Percentiles rank a stretch among this genome's conserved stretches.
These are phyloP conservation scores for Drosophila prostipennis DNA, from an alignment of 2,888 invertebrate genomes.

Conservation along the genomic window DNA sequence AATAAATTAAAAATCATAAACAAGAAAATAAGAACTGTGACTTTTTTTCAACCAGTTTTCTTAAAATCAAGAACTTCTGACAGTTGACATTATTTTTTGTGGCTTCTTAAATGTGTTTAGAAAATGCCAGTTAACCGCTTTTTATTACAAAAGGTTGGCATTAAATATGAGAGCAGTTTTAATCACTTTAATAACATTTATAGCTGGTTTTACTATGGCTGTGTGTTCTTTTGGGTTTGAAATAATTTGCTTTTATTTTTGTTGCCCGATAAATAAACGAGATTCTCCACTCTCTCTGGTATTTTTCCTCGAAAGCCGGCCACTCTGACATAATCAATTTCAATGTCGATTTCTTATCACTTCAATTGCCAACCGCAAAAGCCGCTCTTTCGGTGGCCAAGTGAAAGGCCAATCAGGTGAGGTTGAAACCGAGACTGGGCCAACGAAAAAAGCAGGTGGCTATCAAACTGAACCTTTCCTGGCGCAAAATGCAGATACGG, in stretches of 20 bases:
- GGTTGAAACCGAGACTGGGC: slow-evolving; percentile 14
- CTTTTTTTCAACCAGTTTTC: no score
- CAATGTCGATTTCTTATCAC: slow-evolving; percentile 44
- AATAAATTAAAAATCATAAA: no score
- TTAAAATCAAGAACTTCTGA: no score
- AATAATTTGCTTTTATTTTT: no score
- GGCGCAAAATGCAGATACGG: slow-evolving; percentile 12
- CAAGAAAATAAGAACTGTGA: no score
- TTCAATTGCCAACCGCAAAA: slow-evolving; percentile 15
- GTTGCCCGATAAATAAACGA: background rate
- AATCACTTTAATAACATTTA: no score
- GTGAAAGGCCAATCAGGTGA: slow-evolving; percentile 60
- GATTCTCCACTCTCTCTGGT: background rate
- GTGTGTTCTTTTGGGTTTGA: no score
- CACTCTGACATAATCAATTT: slow-evolving; percentile 39
- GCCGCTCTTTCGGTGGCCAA: slow-evolving; percentile 37
- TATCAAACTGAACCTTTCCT: slow-evolving; percentile 20
- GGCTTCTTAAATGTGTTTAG: background rate
- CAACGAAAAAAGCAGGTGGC: slow-evolving; percentile 13
- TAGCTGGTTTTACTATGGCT: background rate
- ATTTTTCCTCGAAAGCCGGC: background rate
- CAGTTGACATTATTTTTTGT: background rate
- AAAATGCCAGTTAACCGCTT: background rate
- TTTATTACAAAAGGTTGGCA: slow-evolving; percentile 2
- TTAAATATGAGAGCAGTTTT: background rate